Evolutionary conservation across 1,140 invertebrate species (phyloP).

Genomic region (Gryllus bimaculatus): DNA sequence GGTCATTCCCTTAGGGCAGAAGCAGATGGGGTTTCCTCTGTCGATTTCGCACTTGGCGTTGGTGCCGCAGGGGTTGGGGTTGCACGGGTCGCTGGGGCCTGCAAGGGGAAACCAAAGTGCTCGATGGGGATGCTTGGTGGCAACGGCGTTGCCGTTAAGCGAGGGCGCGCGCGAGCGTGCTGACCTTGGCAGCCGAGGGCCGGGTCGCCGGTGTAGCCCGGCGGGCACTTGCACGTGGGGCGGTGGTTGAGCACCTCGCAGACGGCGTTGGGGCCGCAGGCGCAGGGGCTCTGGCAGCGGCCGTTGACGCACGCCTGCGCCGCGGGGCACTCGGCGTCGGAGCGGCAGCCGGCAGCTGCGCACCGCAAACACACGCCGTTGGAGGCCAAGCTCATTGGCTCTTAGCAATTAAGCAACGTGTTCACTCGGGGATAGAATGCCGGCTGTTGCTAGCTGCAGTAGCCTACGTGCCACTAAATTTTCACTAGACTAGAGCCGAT

Average conservation of each 20-base stretch:
- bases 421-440: too few species aligned
- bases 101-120: constrained; percentile 37
- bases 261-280: constrained; percentile 62
- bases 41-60: constrained; percentile 77
- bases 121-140: too few species aligned
- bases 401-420: too few species aligned
- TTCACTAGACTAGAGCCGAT: too few species aligned
- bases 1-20: constrained; percentile 77
- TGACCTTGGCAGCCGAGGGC: constrained; percentile 39
- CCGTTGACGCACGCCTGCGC: constrained; percentile 64
- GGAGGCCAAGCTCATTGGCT: too few species aligned
- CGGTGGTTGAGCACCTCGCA: constrained; percentile 67
- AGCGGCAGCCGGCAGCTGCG: constrained; percentile 54
- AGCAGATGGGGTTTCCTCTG: constrained; percentile 78
- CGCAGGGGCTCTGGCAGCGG: constrained; percentile 62
- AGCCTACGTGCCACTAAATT: neutral
- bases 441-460: too few species aligned
- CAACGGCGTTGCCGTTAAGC: too few species aligned
- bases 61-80: constrained; percentile 73
- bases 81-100: constrained; percentile 56
- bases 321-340: constrained; percentile 54
- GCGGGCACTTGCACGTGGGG: constrained; percentile 63
- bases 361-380: constrained; percentile 19
- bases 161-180: neutral
- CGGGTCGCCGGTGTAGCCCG: constrained; percentile 64